These are phyloP conservation scores for Rhadina sibilatrix DNA, from an alignment of 2,113 vertebrate species.

Conservation along the genomic window DNA sequence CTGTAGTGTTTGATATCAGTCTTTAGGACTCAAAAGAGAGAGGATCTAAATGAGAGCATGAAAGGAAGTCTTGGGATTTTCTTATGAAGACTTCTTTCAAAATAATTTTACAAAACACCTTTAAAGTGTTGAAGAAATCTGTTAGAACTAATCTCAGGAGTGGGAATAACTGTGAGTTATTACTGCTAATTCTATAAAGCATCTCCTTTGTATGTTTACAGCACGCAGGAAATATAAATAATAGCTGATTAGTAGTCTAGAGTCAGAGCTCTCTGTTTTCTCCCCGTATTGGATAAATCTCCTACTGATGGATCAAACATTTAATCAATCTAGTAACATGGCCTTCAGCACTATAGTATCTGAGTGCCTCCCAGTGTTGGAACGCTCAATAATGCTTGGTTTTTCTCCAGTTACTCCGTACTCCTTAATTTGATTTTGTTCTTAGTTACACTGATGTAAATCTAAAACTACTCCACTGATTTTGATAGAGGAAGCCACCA, in stretches of 20 bases:
- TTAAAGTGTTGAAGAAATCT: not conserved
- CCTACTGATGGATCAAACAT: conserved; percentile 53
- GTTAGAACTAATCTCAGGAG: not conserved
- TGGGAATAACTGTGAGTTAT: not conserved
- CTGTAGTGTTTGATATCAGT: not conserved
- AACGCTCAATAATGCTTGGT: conserved; percentile 47
- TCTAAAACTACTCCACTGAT: conserved; percentile 29
- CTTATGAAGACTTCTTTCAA: not conserved
- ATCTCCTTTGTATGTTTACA: not conserved
- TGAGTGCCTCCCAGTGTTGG: conserved; percentile 68
- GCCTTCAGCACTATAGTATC: conserved; percentile 61
- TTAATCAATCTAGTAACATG: conserved; percentile 44
- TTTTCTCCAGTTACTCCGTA: conserved; percentile 24
- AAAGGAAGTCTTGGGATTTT: not conserved
- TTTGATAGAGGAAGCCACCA: not conserved
- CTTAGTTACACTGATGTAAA: conserved; percentile 20
- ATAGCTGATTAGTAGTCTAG: not conserved
- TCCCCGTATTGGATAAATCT: conserved; percentile 18
- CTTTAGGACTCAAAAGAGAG: not conserved
- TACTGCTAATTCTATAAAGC: not conserved
- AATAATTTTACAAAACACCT: not conserved
- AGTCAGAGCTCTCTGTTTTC: not conserved
- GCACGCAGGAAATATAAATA: not conserved
- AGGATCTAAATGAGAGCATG: not conserved
- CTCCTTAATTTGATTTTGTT: conserved; percentile 52